These are phyloP conservation scores for Xenops minutus DNA, from an alignment of 2,797 vertebrate species.

Conservation along the genomic window DNA sequence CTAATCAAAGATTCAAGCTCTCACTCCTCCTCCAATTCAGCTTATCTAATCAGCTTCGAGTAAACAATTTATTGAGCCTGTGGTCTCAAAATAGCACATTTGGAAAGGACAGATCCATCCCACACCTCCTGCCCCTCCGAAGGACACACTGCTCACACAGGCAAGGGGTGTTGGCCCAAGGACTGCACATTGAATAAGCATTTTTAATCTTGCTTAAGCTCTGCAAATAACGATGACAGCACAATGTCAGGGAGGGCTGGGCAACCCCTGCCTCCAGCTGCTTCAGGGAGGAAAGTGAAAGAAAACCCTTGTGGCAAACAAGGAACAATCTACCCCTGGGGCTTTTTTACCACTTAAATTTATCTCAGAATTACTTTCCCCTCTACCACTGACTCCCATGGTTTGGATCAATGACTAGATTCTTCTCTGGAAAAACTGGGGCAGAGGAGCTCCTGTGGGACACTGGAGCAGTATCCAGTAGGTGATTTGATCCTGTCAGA, in stretches of 20 bases:
- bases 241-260: neutral
- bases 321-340: neutral
- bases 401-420: neutral
- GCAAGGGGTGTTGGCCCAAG: neutral
- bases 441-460: neutral
- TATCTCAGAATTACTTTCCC: neutral
- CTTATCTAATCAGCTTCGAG: neutral
- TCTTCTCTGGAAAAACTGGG: neutral
- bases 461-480: neutral
- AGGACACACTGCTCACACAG: neutral
- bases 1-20: neutral
- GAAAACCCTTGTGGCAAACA: neutral
- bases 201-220: conserved; percentile 44
- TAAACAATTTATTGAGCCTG: neutral
- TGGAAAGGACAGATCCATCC: neutral
- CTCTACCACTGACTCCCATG: neutral
- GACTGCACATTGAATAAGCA: neutral
- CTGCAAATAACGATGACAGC: neutral
- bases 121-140: neutral
- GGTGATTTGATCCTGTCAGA: neutral
- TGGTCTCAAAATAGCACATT: neutral
- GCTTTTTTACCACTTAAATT: neutral
- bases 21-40: neutral
- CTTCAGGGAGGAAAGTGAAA: neutral
- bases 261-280: neutral